phyloP scores from a whole-genome alignment of 2,888 invertebrate genomes.

The Heteromurus nitidus region DNA sequence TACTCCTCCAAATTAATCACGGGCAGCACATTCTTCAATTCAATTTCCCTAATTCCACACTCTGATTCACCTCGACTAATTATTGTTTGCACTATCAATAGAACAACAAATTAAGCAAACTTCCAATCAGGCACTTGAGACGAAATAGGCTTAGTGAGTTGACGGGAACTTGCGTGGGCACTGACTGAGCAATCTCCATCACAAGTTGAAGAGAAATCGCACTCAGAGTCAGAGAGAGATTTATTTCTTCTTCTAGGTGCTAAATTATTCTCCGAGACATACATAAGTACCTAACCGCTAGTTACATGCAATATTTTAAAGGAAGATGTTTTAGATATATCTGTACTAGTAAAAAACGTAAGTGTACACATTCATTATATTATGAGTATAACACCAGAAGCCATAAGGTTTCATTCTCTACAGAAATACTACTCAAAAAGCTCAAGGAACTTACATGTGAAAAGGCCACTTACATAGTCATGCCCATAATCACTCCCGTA shows the following conservation, averaged over 20 bases:
- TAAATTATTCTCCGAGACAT: conserved; percentile 45
- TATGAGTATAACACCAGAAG: too few species aligned
- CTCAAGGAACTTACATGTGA: conserved; percentile 37
- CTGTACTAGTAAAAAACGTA: conserved; percentile 19
- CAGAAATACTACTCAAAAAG: too few species aligned
- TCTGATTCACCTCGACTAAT: too few species aligned
- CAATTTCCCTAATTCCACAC: too few species aligned
- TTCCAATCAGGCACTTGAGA: too few species aligned
- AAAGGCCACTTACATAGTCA: background rate
- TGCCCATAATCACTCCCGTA: background rate
- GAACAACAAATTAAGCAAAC: too few species aligned
- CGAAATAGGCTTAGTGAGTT: too few species aligned
- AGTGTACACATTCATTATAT: too few species aligned
- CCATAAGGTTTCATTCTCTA: too few species aligned
- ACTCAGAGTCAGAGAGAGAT: conserved; percentile 26
- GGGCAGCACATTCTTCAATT: too few species aligned
- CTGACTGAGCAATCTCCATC: conserved; percentile 19
- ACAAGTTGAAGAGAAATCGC: conserved; percentile 36
- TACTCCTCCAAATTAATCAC: too few species aligned
- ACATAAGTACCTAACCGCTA: conserved; percentile 13
- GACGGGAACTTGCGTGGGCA: conserved; percentile 17
- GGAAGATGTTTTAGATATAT: conserved; percentile 6
- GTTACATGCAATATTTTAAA: conserved; percentile 12
- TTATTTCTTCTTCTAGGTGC: conserved; percentile 37
- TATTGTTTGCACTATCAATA: too few species aligned